Base-by-base conservation (phyloP, 2,888 invertebrate genomes). In the Hedya salicella region DNA sequence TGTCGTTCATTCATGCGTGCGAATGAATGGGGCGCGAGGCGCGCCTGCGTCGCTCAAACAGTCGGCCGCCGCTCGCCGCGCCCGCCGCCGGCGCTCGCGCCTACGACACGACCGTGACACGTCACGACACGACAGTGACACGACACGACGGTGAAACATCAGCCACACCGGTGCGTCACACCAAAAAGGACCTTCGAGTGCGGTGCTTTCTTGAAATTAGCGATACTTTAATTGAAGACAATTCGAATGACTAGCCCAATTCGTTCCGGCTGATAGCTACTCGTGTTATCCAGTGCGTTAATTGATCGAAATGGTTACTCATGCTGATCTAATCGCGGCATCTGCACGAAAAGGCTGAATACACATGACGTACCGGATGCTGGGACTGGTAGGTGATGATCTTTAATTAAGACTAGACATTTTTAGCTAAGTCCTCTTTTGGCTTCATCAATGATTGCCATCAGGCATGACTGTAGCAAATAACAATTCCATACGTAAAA, bases 1-100 rank as follows among this genome's bases (percentile, higher is more conserved):
- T 77, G 73, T 83, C 79, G 80, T 85, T 87, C 91, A 91, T 91
- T 91, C 87, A 91, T 86, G 85, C 80, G 82, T 79, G 76, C 75
- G 84, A 87, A 81, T 89, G 89, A 90, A 90, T 89, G 89, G 80
- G 77, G 79, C 77, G 73, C 70, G 73, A 70, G 70, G 72, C 70
- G 63, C 65, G 68, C 62, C 67, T 36, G 36, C 11, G 11, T 36
- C 9, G 70, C 78, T 80, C 82, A 81, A 82, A 82, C 87, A 89
- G 89, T 88, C 86, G 85, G 80, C 78, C 78, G 82, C 79, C 85
- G 87, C 82, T 76, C 81, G 84, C 81, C 87, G 88, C 85, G 84
- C 84, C 79, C 82, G 82, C 79, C 80, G 86, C 85, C 67, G 71
- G 68, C 70, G 73, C 71, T 70, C 67, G 73, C 77, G 73, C 75